Percentiles rank a stretch among this genome's conserved stretches.
phyloP scores from a whole-genome alignment of 2,888 invertebrate species.

The Thelaira solivaga region DNA sequence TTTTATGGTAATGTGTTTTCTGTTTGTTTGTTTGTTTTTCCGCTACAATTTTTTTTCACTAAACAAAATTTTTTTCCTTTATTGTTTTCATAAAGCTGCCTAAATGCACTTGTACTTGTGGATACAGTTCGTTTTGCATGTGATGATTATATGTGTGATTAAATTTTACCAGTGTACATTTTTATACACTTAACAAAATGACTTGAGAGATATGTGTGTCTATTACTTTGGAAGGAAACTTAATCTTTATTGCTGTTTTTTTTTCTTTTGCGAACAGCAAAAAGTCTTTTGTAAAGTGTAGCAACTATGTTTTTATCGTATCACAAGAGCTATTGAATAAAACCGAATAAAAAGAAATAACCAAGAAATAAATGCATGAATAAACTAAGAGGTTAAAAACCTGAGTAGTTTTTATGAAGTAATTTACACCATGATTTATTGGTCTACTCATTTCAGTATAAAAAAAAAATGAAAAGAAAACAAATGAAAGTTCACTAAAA shows the following conservation, averaged over 20 bases:
- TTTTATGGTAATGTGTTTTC: slow-evolving; percentile 12
- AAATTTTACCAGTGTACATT: slow-evolving; percentile 6
- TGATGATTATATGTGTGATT: slow-evolving; percentile 54
- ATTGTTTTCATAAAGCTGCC: background rate
- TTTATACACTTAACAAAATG: slow-evolving; percentile 20
- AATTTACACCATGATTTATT: slow-evolving; percentile 69
- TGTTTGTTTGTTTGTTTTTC: no score
- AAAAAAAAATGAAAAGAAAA: slow-evolving; percentile 1
- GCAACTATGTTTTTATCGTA: background rate
- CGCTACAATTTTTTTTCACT: background rate
- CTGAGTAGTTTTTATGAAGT: slow-evolving; percentile 65
- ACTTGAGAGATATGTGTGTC: no score
- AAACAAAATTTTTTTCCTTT: background rate
- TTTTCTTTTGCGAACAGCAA: no score
- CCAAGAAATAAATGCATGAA: slow-evolving; percentile 7
- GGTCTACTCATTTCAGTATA: slow-evolving; percentile 50
- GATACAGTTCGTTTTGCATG: slow-evolving; percentile 41
- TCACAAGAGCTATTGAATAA: slow-evolving; percentile 4
- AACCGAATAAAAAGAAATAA: background rate
- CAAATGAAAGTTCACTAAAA: background rate
- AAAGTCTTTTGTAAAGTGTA: slow-evolving; percentile 12
- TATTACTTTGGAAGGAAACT: no score
- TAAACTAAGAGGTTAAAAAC: slow-evolving; percentile 49
- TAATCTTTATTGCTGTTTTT: no score
- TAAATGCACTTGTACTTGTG: slow-evolving; percentile 14